Evolutionary conservation across 2,113 vertebrate species (phyloP).

Genomic region (Paralichthys olivaceus): DNA sequence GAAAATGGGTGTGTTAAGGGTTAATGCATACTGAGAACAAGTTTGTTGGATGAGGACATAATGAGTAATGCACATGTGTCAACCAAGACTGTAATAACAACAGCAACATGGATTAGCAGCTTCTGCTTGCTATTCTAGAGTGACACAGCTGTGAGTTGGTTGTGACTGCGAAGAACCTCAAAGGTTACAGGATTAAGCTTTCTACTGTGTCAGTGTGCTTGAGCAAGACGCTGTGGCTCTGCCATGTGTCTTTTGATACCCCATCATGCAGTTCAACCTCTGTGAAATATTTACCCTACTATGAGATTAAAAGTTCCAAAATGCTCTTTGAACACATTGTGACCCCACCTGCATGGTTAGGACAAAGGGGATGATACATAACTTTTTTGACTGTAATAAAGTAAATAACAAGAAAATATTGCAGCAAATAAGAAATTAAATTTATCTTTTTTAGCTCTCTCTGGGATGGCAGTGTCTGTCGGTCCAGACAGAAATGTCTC

Average conservation of each 20-base stretch:
- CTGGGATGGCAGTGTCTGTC: too few relatives aligned
- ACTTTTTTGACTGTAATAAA: too few relatives aligned
- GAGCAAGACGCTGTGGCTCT: constrained; percentile 13
- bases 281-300: not conserved
- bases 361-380: not conserved
- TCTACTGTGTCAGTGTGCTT: constrained; percentile 17
- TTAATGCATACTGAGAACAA: not conserved
- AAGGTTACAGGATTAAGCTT: constrained; percentile 38
- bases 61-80: constrained; percentile 20
- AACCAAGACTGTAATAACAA: not conserved
- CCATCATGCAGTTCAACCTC: not conserved
- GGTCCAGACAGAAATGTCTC: too few relatives aligned
- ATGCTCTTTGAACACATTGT: not conserved
- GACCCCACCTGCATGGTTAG: not conserved
- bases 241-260: constrained; percentile 3
- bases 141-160: constrained; percentile 18
- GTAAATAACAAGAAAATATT: not conserved
- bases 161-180: constrained; percentile 11
- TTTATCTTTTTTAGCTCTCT: too few relatives aligned
- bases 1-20: not conserved
- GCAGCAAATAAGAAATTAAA: not conserved
- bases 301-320: not conserved
- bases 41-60: constrained; percentile 13
- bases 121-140: constrained; percentile 8
- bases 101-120: constrained; percentile 21